A percentile compares a stretch with the other conserved stretches of the same genome.
Evolutionary conservation across 2,888 invertebrate genomes (phyloP).

Genomic region (Drosophila demipolita): DNA sequence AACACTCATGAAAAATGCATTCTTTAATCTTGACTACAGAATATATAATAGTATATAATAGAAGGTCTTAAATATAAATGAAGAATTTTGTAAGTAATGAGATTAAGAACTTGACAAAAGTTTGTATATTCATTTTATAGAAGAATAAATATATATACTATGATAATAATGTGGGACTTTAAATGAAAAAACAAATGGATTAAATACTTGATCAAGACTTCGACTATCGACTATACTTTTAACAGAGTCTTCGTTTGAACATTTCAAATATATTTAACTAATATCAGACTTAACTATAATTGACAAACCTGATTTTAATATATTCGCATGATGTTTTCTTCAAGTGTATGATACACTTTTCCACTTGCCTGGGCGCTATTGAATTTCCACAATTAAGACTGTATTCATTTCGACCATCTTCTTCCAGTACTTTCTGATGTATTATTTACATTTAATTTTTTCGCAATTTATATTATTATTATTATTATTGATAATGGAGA

Average conservation of each 20-base stretch:
- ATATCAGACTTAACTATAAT: background rate
- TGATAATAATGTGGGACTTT: background rate
- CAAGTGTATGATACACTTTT: conserved; percentile 5
- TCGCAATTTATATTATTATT: conserved; percentile 31
- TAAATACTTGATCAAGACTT: background rate
- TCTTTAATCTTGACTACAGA: background rate
- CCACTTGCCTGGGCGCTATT: conserved; percentile 26
- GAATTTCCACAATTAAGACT: conserved; percentile 25
- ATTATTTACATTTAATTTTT: conserved; percentile 40
- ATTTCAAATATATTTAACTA: background rate
- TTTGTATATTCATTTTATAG: background rate
- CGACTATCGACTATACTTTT: background rate
- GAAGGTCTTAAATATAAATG: background rate
- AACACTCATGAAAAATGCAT: background rate
- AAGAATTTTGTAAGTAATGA: no score
- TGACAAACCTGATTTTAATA: background rate
- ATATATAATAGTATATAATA: background rate
- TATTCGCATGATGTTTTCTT: background rate
- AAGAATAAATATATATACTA: no score
- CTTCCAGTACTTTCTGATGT: background rate
- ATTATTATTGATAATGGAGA: conserved; percentile 17
- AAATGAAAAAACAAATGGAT: background rate
- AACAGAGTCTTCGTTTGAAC: background rate
- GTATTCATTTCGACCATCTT: no score
- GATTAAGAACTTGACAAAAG: background rate